Evolutionary conservation across 2,797 vertebrate genomes (phyloP), one percentile per base, ranked within the genome.

Genomic region (Varecia variegata): DNA sequence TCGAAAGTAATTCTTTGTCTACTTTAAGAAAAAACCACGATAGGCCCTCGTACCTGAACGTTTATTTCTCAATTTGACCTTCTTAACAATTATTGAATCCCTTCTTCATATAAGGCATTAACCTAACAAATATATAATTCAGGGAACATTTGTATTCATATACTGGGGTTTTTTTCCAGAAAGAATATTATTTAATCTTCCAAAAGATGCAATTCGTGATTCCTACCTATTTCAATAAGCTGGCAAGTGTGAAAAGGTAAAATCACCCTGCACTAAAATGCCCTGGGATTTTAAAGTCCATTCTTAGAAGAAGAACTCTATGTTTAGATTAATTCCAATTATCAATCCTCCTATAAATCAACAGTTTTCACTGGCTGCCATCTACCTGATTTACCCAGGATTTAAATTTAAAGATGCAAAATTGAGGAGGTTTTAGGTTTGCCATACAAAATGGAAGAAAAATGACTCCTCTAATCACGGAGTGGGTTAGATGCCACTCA

Each of bases 21-120:
- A 23, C 62, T 79, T 54, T 54, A 82, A 80, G 54, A 30, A 11
- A 11, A 93, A 80, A 38, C 27, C 9, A 54, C 47, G 4, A 25
- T 56, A 74, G 62, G 23, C 4, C n/a, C 7, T 20, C 8, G 2
- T 5, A 40, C 12, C 27, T 9, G 11, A 87, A 50, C 21, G 15
- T 35, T 92, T 92, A 56, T 79, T 91, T 92, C 70, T 87, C 47
- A 76, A 65, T 87, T 80, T 43, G 25, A 67, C 68, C 88, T 91
- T 60, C 47, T 77, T 74, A 73, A 83, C 7, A 68, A 35, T 79
- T 76, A 15, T n/a, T 32, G 13, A 87, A 76, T 45, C 13, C 45
- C 7, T 54, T 47, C 38, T 68, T 47, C 12, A 38, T 21, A 32
- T 2, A 30, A 43, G 14, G 13, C 30, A 43, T 76, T 20, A n/a